Conservation (phyloP, 2,888 invertebrate species). For the Hybos culiciformis region DNA sequence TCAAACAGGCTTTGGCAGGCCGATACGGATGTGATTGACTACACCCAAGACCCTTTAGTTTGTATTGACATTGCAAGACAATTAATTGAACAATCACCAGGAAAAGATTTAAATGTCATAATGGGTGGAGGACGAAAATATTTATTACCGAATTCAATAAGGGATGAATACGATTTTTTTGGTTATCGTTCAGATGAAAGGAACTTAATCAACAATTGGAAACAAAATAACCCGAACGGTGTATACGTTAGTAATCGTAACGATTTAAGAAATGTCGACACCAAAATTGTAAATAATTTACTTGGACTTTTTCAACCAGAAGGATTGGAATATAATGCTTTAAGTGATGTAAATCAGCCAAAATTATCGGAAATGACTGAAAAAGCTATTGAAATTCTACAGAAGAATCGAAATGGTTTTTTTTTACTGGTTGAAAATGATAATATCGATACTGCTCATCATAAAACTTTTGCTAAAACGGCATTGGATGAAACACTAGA, state of each 20-base stretch:
- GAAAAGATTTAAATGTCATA: constrained; percentile 56
- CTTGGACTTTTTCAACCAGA: constrained; percentile 40
- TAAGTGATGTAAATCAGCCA: constrained; percentile 38
- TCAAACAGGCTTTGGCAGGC: constrained; percentile 59
- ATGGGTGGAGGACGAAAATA: constrained; percentile 61
- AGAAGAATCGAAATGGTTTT: constrained; percentile 42
- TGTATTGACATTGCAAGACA: constrained; percentile 65
- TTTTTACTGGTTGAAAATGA: constrained; percentile 50
- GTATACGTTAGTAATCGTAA: constrained; percentile 45
- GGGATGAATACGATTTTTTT: constrained; percentile 32
- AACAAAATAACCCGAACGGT: constrained; percentile 37
- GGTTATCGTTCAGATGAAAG: constrained; percentile 48
- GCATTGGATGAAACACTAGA: constrained; percentile 67
- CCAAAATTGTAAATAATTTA: constrained; percentile 36
- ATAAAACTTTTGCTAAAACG: constrained; percentile 45
- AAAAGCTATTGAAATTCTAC: constrained; percentile 45
- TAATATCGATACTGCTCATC: constrained; percentile 64
- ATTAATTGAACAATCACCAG: constrained; percentile 50
- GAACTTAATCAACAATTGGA: constrained; percentile 56
- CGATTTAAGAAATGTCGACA: constrained; percentile 39
- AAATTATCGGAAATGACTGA: constrained; percentile 51
- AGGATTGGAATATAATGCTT: constrained; percentile 43
- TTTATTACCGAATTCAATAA: constrained; percentile 44
- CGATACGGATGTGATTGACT: constrained; percentile 42
- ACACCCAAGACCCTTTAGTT: not conserved